Evolutionary conservation across 2,113 vertebrate genomes (phyloP).

Genomic region (Sebastes schlegelii): DNA sequence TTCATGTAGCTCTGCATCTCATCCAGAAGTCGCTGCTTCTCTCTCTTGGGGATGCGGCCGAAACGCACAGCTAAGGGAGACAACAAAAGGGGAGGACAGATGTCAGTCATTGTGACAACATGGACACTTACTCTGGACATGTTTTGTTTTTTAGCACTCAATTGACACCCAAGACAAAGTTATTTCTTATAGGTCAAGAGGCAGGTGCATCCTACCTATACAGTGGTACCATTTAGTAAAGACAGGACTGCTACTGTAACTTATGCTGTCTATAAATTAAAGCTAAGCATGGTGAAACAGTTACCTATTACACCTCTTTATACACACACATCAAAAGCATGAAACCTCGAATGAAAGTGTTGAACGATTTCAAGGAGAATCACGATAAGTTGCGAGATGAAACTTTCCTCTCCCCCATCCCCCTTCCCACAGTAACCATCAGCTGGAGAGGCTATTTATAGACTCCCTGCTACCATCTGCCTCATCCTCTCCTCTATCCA

Average conservation of each 20-base stretch:
- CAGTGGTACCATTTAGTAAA: neutral
- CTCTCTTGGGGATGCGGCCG: constrained; percentile 87
- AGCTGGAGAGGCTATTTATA: constrained; percentile 85
- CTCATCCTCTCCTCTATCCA: constrained; percentile 75
- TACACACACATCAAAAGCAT: neutral
- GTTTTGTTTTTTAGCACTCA: neutral
- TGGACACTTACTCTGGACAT: neutral
- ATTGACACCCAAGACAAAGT: neutral
- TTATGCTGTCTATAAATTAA: neutral
- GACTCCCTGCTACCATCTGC: constrained; percentile 74
- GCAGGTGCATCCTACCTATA: neutral
- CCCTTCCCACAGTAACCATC: constrained; percentile 78
- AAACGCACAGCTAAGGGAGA: constrained; percentile 85
- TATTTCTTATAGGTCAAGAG: neutral
- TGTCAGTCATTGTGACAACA: constrained; percentile 11
- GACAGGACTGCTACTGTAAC: neutral
- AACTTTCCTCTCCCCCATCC: constrained; percentile 49
- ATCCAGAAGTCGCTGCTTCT: constrained; percentile 87
- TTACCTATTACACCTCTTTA: neutral
- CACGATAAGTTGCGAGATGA: constrained; percentile 43
- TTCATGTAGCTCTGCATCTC: constrained; percentile 89
- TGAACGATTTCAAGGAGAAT: constrained; percentile 46
- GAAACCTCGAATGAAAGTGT: neutral
- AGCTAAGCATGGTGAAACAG: neutral
- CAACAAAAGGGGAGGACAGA: constrained; percentile 36